Conservation (phyloP, 2,888 invertebrate species). For the Carpatolechia fugitivella region DNA sequence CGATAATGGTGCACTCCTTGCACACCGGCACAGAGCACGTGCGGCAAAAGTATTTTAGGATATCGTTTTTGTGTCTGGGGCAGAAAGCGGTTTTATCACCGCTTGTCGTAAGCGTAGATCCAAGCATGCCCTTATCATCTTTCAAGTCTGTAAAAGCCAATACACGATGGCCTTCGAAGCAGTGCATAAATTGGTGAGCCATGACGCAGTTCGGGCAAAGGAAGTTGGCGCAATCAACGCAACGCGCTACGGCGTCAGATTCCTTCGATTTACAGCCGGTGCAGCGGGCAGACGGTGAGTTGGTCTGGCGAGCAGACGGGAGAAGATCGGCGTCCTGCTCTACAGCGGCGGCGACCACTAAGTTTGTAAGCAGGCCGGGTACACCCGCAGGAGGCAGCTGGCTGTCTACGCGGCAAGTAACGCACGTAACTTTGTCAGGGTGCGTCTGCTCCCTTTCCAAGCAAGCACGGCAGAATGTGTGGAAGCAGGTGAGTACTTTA, state of each 20-base stretch:
- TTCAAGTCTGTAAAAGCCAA: conserved; percentile 84
- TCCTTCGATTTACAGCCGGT: conserved; percentile 98
- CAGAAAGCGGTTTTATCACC: conserved; percentile 86
- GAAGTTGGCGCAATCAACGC: conserved; percentile 97
- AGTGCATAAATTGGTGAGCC: conserved; percentile 99
- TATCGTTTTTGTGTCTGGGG: conserved; percentile 93
- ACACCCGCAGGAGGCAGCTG: conserved; percentile 78
- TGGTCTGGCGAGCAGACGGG: conserved; percentile 66
- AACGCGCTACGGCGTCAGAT: conserved; percentile 96
- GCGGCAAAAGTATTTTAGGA: conserved; percentile 95
- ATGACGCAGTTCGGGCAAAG: conserved; percentile 98
- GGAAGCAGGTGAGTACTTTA: conserved; percentile 89
- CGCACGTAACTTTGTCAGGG: conserved; percentile 87
- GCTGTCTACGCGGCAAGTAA: conserved; percentile 81
- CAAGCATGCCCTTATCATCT: conserved; percentile 78
- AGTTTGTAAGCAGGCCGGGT: conserved; percentile 84
- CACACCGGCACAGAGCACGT: conserved; percentile 96
- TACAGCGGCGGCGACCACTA: conserved; percentile 75
- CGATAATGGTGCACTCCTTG: conserved; percentile 94
- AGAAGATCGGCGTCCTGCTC: conserved; percentile 77
- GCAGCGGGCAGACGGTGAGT: conserved; percentile 83
- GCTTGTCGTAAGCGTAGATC: conserved; percentile 75
- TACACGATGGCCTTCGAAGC: conserved; percentile 97
- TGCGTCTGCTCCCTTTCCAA: conserved; percentile 85
- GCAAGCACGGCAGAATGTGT: conserved; percentile 91